Percentiles rank a stretch among this genome's conserved stretches.
phyloP scores from a whole-genome alignment of 2,797 vertebrate genomes.

The Lophotriccus pileatus region DNA sequence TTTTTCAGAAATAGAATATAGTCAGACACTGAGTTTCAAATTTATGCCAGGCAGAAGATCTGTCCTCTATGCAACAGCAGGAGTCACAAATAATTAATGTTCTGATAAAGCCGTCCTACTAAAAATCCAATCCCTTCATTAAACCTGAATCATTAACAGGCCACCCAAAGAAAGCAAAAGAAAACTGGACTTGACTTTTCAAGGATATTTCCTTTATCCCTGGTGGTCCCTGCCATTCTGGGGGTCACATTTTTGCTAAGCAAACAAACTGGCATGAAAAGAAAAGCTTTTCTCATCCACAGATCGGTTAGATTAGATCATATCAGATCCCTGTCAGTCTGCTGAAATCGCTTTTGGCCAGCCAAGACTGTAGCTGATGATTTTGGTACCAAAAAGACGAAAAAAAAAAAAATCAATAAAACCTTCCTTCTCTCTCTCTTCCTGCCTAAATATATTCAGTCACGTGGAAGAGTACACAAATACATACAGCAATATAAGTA shows the following conservation, averaged over 20 bases:
- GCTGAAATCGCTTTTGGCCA: neutral
- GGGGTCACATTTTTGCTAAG: constrained; percentile 36
- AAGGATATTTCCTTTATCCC: constrained; percentile 42
- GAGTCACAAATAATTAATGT: constrained; percentile 1
- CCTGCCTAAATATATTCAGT: neutral
- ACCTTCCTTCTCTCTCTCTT: neutral
- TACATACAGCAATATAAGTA: neutral
- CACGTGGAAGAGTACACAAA: neutral
- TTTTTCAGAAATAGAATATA: neutral
- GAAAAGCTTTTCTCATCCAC: constrained; percentile 48
- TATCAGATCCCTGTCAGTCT: constrained; percentile 20
- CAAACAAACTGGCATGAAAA: constrained; percentile 62
- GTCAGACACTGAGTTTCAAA: neutral
- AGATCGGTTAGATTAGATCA: constrained; percentile 43
- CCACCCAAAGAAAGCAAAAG: constrained; percentile 21
- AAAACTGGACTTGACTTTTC: constrained; percentile 1
- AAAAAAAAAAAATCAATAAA: neutral
- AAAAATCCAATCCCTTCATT: constrained; percentile 1
- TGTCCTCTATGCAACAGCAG: neutral
- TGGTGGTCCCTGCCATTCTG: constrained; percentile 63
- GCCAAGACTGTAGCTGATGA: neutral
- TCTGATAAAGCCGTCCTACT: neutral
- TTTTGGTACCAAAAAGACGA: neutral
- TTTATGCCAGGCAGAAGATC: neutral
- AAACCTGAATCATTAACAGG: constrained; percentile 9